These are phyloP conservation scores for Pempheris klunzingeri DNA, from an alignment of 2,797 vertebrate species.

Conservation along the genomic window DNA sequence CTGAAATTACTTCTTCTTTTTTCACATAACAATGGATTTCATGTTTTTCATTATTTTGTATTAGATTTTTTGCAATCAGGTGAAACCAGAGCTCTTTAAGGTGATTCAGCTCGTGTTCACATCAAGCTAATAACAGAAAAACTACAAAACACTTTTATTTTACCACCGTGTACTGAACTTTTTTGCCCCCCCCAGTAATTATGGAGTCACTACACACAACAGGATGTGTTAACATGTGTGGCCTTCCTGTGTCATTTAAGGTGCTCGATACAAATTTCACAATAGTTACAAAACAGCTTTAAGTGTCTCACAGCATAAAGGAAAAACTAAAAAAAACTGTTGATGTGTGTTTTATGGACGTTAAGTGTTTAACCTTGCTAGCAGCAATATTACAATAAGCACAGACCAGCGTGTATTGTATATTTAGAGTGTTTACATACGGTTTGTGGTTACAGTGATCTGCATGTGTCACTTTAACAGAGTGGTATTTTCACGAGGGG, in stretches of 20 bases:
- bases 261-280: constrained; percentile 1
- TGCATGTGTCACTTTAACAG: constrained; percentile 25
- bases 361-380: constrained; percentile 11
- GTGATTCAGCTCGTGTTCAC: constrained; percentile 43
- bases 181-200: constrained; percentile 15
- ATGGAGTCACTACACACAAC: constrained; percentile 33
- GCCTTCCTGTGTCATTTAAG: not conserved
- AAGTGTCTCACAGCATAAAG: constrained; percentile 7
- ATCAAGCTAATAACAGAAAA: constrained; percentile 44
- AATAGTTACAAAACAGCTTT: constrained; percentile 10
- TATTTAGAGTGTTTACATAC: constrained; percentile 31
- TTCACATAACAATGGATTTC: not conserved
- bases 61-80: constrained; percentile 33
- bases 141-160: constrained; percentile 43
- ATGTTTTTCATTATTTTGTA: not conserved
- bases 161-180: not conserved
- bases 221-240: not conserved
- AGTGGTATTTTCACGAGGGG: constrained; percentile 25
- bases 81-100: constrained; percentile 37
- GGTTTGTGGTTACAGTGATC: constrained; percentile 21
- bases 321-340: not conserved
- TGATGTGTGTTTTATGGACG: not conserved
- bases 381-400: constrained; percentile 41
- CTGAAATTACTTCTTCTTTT: not conserved
- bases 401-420: constrained; percentile 18